Base-by-base conservation (phyloP, 1,140 invertebrate genomes). In the Dendroctonus ponderosae region DNA sequence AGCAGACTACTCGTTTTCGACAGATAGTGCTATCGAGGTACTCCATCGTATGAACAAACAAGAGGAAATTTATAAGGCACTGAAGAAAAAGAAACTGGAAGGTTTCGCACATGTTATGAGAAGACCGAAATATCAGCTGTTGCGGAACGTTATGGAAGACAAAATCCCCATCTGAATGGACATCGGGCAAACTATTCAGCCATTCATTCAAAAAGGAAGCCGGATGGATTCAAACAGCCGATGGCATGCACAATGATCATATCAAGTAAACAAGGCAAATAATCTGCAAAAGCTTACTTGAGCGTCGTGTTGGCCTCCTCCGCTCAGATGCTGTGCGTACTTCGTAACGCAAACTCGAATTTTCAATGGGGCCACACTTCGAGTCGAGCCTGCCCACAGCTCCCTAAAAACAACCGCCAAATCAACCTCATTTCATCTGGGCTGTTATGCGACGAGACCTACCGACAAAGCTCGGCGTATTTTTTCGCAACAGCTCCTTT, bases 241-340 rank as follows among this genome's bases (percentile, higher is more conserved):
- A n/a, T n/a, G n/a, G n/a, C n/a, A n/a, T n/a, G n/a, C n/a, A n/a
- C n/a, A n/a, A n/a, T n/a, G n/a, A n/a, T n/a, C n/a, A n/a, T n/a
- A n/a, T n/a, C n/a, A n/a, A n/a, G n/a, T n/a, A n/a, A n/a, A 48
- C n/a, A 12, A 48, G 15, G 8, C n/a, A n/a, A n/a, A 4, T 48
- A 26, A 26, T 26, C 26, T 59, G 7, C 5, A n/a, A 39, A 51
- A 39, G 39, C 61, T 51, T 69, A 78, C 75, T 77, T 84, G 91
- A 26, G 92, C 90, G 82, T 96, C 93, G 79, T 96, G 93, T 79
- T 95, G 93, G 26, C 92, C 91, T 71, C 91, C 92, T 68, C 91
- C 91, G 66, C 88, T 90, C 73, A 96, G 90, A 65, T 88, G 82
- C 40, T 91, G 90, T 46, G 91, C 90, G 81, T 92, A 88, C 74